These are phyloP conservation scores for Cyclophora punctaria DNA, from an alignment of 2,888 invertebrate genomes.

Conservation along the genomic window DNA sequence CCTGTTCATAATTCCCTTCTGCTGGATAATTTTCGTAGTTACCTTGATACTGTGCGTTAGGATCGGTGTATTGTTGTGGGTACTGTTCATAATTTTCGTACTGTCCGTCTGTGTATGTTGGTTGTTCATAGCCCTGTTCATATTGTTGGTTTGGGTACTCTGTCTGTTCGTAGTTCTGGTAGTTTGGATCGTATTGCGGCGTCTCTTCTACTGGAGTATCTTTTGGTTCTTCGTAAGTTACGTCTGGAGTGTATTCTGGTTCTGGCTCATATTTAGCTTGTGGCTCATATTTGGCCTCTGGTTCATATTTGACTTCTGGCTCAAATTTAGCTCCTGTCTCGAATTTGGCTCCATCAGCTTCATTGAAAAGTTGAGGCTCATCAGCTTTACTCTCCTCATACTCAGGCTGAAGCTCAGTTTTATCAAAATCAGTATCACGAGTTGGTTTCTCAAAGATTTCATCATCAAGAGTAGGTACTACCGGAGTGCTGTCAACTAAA, in stretches of 20 bases:
- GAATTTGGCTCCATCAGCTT: not conserved
- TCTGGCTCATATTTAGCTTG: not conserved
- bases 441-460: too few relatives aligned
- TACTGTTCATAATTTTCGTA: constrained; percentile 51
- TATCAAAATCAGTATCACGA: too few relatives aligned
- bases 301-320: not conserved
- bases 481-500: too few relatives aligned
- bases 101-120: constrained; percentile 41
- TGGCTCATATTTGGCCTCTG: not conserved
- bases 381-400: too few relatives aligned
- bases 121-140: constrained; percentile 16
- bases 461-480: too few relatives aligned
- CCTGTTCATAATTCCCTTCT: constrained; percentile 39
- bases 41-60: constrained; percentile 27
- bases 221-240: constrained; percentile 6
- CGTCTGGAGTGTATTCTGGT: not conserved
- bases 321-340: not conserved
- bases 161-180: constrained; percentile 23
- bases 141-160: constrained; percentile 7
- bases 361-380: too few relatives aligned
- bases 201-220: constrained; percentile 31
- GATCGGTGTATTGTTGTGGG: constrained; percentile 41
- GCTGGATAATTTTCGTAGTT: constrained; percentile 45
- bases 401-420: too few relatives aligned
- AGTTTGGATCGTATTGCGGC: constrained; percentile 23